Evolutionary conservation across 92 coral and sea anemone species (phyloP).

Genomic region (Parazoanthus darwini): DNA sequence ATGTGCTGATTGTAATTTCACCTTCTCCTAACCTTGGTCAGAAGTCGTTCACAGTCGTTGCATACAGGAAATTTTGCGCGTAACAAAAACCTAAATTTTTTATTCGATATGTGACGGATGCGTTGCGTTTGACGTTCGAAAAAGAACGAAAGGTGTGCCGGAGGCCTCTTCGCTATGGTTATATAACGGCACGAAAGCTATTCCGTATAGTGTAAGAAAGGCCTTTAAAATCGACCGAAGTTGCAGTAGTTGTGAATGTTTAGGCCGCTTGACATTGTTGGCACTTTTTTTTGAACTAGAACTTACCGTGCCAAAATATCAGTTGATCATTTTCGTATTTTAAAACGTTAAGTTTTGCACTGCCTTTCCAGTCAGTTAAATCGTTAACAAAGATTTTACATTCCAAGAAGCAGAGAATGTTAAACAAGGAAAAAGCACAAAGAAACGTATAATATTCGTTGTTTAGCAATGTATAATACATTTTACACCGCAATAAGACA

Average conservation of each 20-base stretch:
- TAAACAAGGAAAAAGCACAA: neutral
- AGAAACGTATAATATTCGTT: too few relatives aligned
- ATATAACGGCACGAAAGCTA: too few relatives aligned
- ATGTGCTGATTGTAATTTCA: neutral
- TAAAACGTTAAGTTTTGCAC: neutral
- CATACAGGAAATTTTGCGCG: too few relatives aligned
- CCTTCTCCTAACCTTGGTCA: neutral
- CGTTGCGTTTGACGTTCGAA: too few relatives aligned
- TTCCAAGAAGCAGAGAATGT: conserved; percentile 1
- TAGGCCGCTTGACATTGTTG: neutral
- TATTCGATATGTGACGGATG: too few relatives aligned
- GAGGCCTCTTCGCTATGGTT: too few relatives aligned
- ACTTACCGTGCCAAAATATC: neutral
- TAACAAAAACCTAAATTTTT: too few relatives aligned
- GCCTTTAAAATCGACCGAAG: neutral
- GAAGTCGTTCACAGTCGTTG: too few relatives aligned
- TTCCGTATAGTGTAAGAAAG: too few relatives aligned
- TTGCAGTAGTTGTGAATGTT: neutral
- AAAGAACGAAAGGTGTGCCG: neutral
- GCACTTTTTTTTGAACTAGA: neutral
- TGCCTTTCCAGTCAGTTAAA: neutral
- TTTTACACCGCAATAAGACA: conserved; percentile 10
- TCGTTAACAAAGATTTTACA: neutral
- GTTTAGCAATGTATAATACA: neutral
- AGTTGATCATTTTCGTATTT: neutral